Conservation (phyloP, 2,113 vertebrate genomes). For the Apodemus speciosus region DNA sequence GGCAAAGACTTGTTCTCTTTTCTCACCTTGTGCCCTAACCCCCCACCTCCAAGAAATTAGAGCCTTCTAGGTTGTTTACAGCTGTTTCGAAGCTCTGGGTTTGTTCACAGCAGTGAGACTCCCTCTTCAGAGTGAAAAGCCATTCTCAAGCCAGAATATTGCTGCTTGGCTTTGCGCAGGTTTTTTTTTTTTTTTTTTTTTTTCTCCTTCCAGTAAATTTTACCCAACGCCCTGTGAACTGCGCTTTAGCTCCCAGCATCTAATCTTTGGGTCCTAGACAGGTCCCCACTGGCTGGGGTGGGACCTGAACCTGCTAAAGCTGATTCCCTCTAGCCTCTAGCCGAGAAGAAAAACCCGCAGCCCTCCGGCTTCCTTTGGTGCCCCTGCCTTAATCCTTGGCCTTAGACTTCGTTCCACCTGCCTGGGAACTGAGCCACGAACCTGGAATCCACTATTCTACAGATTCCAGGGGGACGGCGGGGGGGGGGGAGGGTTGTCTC, state of each 20-base stretch:
- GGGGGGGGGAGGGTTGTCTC: not conserved
- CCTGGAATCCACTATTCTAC: not conserved
- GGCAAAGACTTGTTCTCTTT: conserved; percentile 8
- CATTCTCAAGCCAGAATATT: conserved; percentile 76
- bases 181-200: conserved; percentile 44
- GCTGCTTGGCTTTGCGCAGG: conserved; percentile 66
- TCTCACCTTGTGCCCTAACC: not conserved
- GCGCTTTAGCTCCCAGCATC: not conserved
- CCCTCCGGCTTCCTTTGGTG: not conserved
- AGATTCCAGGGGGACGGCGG: not conserved
- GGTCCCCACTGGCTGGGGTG: not conserved
- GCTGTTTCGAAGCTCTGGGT: conserved; percentile 80
- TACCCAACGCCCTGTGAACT: not conserved
- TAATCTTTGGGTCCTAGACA: not conserved
- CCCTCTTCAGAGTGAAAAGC: conserved; percentile 78
- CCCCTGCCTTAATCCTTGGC: not conserved
- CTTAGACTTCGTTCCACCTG: conserved; percentile 26
- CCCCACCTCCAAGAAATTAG: conserved; percentile 4
- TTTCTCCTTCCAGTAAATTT: conserved; percentile 9
- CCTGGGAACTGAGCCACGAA: not conserved
- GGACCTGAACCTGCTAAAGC: not conserved
- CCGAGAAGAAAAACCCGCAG: not conserved
- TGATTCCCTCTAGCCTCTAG: not conserved
- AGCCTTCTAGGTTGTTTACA: conserved; percentile 75
- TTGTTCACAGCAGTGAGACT: conserved; percentile 79